Percentiles rank a stretch among this genome's conserved stretches.
Evolutionary conservation across 2,113 vertebrate genomes (phyloP).

Genomic region (Caretta caretta): DNA sequence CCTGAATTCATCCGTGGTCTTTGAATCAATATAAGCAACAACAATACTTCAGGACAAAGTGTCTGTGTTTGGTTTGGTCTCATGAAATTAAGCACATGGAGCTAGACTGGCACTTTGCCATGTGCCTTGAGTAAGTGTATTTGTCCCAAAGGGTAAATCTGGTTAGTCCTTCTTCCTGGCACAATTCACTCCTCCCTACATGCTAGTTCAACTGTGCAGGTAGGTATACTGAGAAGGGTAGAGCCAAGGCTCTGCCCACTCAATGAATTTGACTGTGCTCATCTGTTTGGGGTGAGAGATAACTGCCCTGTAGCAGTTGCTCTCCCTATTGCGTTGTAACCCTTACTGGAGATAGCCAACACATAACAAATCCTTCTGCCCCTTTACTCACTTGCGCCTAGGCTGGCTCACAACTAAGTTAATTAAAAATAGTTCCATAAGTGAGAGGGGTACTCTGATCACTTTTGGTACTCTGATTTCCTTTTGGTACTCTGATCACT

Average conservation of each 20-base stretch:
- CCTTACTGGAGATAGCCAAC: background rate
- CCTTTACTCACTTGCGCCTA: background rate
- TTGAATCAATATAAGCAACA: no score
- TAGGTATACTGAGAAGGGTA: background rate
- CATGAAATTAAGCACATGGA: no score
- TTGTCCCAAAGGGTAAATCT: background rate
- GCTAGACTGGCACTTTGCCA: no score
- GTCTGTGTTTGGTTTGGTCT: no score
- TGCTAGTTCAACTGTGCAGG: background rate
- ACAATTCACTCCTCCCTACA: background rate
- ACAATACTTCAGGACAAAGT: no score
- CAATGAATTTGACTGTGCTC: background rate
- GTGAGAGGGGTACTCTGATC: slow-evolving; percentile 4
- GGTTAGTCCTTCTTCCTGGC: background rate
- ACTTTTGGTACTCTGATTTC: background rate
- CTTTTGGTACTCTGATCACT: background rate
- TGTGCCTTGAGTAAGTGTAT: no score
- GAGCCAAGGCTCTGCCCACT: background rate
- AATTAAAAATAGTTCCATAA: slow-evolving; percentile 16
- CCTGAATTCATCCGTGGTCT: no score
- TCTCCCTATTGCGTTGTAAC: background rate
- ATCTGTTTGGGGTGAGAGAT: background rate
- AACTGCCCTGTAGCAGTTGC: background rate
- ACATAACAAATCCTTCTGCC: background rate
- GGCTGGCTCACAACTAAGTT: background rate